Base-by-base conservation (phyloP, 2,888 invertebrate genomes). In the Dastarcus helophoroides region DNA sequence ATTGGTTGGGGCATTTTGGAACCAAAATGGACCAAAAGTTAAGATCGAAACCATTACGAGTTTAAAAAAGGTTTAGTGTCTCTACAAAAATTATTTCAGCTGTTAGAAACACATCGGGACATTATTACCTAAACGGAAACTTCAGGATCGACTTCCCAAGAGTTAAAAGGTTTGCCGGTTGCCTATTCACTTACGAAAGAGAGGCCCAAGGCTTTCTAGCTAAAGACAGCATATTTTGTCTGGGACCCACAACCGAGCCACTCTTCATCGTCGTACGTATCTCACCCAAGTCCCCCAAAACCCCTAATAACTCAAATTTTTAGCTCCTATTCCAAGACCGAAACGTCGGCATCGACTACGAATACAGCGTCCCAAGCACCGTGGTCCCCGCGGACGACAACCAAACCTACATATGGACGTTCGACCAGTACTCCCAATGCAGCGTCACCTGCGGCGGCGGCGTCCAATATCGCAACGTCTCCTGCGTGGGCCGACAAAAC, bases 131-230 rank as follows among this genome's bases (percentile, higher is more conserved):
- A 29, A 97, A 97, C 60, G 95, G 95, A 2, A 81, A 91, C 56
- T 93, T 89, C 79, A 76, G 83, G 53, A 90, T 97, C 51, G 88
- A 91, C 63, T 88, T 88, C 56, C 89, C 91, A 0, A 71, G 82
- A 30, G 75, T 76, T 16, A 64, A 85, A 48, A 64, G 68, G 35
- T 86, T 90, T 50, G 85, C 84, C 1, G 89, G 90, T 7, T 76
- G 80, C 3, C 73, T 77, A 49, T 94, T 94, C 73, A 76, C 80
- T 53, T 97, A 97, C 57, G 82, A 86, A 45, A 69, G 91, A 39
- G 77, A 75, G 43, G 80, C 82, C 10, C 77, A 78, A 54, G 84
- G 81, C 2, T 79, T 83, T 51, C 73, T 79, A 1, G 81, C 88
- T 1, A 85, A 88, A 0, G 95, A 97, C 64, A 79, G 73, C 38